phyloP scores from a whole-genome alignment of 2,113 vertebrate species.

The Notarius quadriscutis region DNA sequence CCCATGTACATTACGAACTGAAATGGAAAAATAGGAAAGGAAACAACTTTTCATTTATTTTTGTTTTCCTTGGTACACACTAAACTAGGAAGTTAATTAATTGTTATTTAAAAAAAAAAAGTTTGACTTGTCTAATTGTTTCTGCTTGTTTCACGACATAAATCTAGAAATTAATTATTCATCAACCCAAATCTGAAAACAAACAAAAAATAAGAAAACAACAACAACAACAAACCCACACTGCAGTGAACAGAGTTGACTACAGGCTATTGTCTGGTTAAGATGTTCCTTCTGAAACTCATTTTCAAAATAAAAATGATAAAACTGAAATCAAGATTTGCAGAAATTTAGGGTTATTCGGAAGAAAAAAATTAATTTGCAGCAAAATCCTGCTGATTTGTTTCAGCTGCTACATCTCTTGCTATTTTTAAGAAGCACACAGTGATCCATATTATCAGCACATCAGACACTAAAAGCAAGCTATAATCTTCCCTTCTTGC shows the following conservation, averaged over 20 bases:
- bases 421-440: slow-evolving; percentile 11
- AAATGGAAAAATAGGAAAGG: no score
- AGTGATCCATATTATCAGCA: background rate
- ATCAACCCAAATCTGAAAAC: background rate
- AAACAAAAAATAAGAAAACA: background rate
- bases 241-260: no score
- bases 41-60: background rate
- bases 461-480: background rate
- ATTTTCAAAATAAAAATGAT: background rate
- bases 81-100: background rate
- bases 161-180: background rate
- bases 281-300: background rate
- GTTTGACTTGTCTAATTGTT: background rate
- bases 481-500: slow-evolving; percentile 7
- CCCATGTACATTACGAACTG: background rate
- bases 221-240: background rate
- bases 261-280: background rate
- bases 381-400: background rate
- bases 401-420: background rate
- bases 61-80: background rate
- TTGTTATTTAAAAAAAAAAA: background rate
- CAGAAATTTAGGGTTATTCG: background rate
- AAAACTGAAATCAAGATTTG: background rate
- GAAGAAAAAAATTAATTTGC: background rate
- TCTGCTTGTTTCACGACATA: background rate